These are phyloP conservation scores for Danaus chrysippus DNA, from an alignment of 2,888 invertebrate genomes.

Conservation along the genomic window DNA sequence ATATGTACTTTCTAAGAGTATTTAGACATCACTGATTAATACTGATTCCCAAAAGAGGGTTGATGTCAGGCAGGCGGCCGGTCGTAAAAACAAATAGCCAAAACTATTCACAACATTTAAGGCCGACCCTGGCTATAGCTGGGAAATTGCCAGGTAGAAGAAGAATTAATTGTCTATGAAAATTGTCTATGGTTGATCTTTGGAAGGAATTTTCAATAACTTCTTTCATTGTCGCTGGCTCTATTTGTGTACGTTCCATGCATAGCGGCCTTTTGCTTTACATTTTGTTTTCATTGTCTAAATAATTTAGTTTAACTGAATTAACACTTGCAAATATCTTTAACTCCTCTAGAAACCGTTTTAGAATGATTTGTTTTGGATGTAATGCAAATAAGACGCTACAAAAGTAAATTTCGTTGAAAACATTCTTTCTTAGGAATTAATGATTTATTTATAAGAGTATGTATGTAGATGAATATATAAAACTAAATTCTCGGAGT, in stretches of 20 bases:
- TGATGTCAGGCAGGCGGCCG: too few relatives aligned
- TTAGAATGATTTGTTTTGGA: background rate
- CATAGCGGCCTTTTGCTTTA: slow-evolving; percentile 46
- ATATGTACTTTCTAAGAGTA: too few relatives aligned
- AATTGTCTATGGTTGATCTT: slow-evolving; percentile 17
- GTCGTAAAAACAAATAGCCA: too few relatives aligned
- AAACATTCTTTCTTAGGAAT: slow-evolving; percentile 38
- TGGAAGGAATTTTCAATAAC: slow-evolving; percentile 11
- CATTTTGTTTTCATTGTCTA: slow-evolving; percentile 14
- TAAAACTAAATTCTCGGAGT: slow-evolving; percentile 17
- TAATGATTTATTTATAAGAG: slow-evolving; percentile 37
- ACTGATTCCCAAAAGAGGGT: too few relatives aligned
- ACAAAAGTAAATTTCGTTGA: slow-evolving; percentile 35
- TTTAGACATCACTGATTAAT: too few relatives aligned
- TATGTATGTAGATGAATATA: slow-evolving; percentile 27
- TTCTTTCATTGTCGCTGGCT: slow-evolving; percentile 47
- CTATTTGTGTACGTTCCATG: slow-evolving; percentile 54
- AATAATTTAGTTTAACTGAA: background rate
- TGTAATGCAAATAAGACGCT: slow-evolving; percentile 17
- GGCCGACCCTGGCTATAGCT: too few relatives aligned
- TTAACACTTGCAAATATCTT: background rate
- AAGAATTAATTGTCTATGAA: slow-evolving; percentile 22
- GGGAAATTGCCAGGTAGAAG: too few relatives aligned
- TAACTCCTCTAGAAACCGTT: background rate
- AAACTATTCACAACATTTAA: too few relatives aligned